Conservation (phyloP, 2,888 invertebrate genomes). For the Xanthia icteritia region DNA sequence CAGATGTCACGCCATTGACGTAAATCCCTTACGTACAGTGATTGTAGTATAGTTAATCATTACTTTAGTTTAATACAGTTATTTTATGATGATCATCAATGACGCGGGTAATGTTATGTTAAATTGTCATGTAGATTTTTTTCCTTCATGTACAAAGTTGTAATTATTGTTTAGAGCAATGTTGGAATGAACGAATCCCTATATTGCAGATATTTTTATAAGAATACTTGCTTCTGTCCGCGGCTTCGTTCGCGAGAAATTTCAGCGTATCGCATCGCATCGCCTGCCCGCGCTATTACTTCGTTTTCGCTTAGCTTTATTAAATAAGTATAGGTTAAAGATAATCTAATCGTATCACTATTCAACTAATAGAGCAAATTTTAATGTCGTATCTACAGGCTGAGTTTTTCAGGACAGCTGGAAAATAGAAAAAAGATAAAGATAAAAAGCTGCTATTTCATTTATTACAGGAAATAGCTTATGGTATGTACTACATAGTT, state of each 20-base stretch:
- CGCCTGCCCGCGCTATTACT: too few relatives aligned
- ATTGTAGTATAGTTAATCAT: slow-evolving; percentile 24
- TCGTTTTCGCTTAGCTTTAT: too few relatives aligned
- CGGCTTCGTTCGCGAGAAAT: too few relatives aligned
- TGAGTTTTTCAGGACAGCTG: not conserved
- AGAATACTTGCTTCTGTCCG: not conserved
- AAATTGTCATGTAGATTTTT: slow-evolving; percentile 11
- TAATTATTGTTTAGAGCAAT: not conserved
- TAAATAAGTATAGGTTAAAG: not conserved
- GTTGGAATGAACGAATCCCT: not conserved
- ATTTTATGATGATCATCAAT: slow-evolving; percentile 21
- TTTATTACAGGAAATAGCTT: not conserved
- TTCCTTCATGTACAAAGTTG: not conserved
- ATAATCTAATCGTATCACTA: not conserved
- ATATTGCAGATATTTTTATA: not conserved
- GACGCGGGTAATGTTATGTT: slow-evolving; percentile 18
- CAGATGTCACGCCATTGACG: slow-evolving; percentile 62
- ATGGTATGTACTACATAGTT: not conserved
- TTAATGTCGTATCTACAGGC: not conserved
- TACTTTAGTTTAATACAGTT: not conserved
- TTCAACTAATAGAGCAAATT: not conserved
- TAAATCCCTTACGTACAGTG: slow-evolving; percentile 37
- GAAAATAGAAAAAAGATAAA: too few relatives aligned
- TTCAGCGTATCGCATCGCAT: too few relatives aligned
- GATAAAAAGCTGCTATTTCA: too few relatives aligned